Percentiles rank a stretch among this genome's conserved stretches.
Evolutionary conservation across 2,113 vertebrate genomes (phyloP).

Genomic region (Callospermophilus lateralis): DNA sequence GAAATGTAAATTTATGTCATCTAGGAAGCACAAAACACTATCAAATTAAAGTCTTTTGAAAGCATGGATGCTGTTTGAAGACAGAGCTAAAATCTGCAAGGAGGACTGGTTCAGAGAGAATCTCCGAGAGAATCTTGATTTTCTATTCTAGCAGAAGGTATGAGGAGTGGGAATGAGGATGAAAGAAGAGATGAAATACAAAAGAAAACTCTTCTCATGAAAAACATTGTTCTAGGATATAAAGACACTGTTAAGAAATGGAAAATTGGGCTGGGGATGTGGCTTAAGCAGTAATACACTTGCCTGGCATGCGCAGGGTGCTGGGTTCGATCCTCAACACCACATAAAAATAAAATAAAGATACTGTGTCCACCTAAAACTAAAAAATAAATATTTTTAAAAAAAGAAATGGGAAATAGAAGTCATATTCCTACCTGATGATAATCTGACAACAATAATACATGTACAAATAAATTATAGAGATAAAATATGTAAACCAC

Average conservation of each 20-base stretch:
- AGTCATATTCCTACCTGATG: neutral
- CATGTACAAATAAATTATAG: neutral
- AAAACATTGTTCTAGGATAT: constrained; percentile 28
- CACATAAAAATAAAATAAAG: no score
- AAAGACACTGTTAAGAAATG: neutral
- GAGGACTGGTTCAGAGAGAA: neutral
- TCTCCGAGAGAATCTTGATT: neutral
- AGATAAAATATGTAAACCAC: neutral
- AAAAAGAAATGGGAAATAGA: neutral
- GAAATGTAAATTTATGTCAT: neutral
- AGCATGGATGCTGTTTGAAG: neutral
- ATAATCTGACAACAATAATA: neutral
- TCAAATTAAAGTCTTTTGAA: neutral
- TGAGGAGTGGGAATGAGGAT: neutral
- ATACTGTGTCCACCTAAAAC: no score
- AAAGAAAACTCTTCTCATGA: neutral
- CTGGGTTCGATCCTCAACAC: no score
- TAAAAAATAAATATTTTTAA: no score
- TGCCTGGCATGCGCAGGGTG: no score
- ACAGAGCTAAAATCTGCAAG: neutral
- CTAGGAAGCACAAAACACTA: neutral
- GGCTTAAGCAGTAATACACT: no score
- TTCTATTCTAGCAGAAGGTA: constrained; percentile 10
- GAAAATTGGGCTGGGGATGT: neutral
- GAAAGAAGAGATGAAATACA: constrained; percentile 4